These are phyloP conservation scores for Lagorchestes hirsutus DNA, from an alignment of 2,797 vertebrate species.

Conservation along the genomic window DNA sequence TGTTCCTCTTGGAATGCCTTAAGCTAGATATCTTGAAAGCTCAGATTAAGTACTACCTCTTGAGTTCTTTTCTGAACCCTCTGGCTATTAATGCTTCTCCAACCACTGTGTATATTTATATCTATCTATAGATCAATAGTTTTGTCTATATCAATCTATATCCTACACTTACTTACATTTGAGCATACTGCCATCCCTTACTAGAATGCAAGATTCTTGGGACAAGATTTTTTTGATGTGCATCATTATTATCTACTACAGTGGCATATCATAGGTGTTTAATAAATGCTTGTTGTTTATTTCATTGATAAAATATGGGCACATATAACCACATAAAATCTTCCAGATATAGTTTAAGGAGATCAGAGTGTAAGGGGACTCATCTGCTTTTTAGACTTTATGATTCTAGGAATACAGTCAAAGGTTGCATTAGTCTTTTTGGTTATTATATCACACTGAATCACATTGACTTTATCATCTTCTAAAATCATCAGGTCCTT, in stretches of 20 bases:
- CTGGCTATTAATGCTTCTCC: neutral
- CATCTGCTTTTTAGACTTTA: neutral
- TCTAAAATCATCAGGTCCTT: neutral
- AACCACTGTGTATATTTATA: neutral
- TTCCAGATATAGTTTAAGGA: neutral
- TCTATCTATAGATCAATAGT: neutral
- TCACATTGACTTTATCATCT: neutral
- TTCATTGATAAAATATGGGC: neutral
- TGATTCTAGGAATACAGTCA: neutral
- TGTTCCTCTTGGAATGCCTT: neutral
- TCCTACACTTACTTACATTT: neutral
- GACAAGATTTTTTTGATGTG: neutral
- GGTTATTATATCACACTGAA: neutral
- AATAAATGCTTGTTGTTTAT: neutral
- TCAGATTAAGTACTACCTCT: neutral
- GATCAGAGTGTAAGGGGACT: neutral
- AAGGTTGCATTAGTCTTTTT: neutral
- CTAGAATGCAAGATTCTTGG: neutral
- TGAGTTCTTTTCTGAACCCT: neutral
- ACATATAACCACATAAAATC: neutral
- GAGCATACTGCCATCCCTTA: neutral
- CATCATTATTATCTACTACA: neutral
- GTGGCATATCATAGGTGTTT: neutral
- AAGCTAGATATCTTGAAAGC: neutral
- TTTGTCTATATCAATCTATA: neutral